phyloP scores from a whole-genome alignment of 2,113 vertebrate species.

The Sebastes fasciatus region DNA sequence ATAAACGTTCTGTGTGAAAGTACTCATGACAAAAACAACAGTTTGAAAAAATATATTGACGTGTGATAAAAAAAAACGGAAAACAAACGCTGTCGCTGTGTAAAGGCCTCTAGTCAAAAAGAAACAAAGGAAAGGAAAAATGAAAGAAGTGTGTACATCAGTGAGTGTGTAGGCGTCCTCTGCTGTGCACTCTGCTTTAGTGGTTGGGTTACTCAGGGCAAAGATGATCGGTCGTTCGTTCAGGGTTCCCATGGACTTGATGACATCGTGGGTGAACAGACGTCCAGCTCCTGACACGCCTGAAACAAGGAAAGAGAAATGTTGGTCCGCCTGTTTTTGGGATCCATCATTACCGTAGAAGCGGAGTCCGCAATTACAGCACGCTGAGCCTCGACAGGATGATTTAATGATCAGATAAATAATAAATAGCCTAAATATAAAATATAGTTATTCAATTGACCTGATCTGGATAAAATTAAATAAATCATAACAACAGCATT shows the following conservation, averaged over 20 bases:
- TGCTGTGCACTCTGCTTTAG: conserved; percentile 94
- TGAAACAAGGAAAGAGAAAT: conserved; percentile 60
- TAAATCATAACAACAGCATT: background rate
- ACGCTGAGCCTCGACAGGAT: background rate
- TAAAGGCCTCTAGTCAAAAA: background rate
- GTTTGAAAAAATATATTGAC: too few species aligned
- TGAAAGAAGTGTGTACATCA: conserved; percentile 79
- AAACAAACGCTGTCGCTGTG: too few species aligned
- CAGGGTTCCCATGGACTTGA: conserved; percentile 89
- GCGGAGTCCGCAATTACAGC: background rate
- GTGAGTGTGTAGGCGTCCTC: conserved; percentile 94
- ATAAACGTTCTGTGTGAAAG: too few species aligned
- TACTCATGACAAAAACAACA: too few species aligned
- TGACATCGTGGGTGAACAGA: conserved; percentile 91
- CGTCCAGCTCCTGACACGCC: conserved; percentile 95
- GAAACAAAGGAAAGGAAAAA: background rate
- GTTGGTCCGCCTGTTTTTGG: background rate
- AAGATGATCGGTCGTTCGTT: conserved; percentile 95
- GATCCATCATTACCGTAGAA: background rate
- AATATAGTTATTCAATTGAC: background rate
- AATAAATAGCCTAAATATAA: background rate
- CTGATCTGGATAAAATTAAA: background rate
- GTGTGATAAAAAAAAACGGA: too few species aligned
- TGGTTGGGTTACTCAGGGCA: conserved; percentile 95
- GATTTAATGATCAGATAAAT: background rate